Evolutionary conservation across 2,113 vertebrate species (phyloP).

Genomic region (Sylvia atricapilla): DNA sequence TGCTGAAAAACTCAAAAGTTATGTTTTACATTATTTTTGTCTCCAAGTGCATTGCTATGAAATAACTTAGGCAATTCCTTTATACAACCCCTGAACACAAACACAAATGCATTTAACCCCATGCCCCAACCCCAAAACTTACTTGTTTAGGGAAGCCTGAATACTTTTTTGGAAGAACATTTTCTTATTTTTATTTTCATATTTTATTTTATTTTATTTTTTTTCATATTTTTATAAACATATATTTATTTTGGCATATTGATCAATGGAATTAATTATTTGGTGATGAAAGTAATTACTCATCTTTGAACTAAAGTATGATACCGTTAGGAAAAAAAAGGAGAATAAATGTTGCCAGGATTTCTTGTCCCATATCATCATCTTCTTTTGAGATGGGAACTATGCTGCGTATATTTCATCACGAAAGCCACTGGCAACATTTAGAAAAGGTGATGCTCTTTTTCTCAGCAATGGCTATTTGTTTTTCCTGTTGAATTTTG

Average conservation of each 20-base stretch:
- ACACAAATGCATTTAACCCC: accelerated
- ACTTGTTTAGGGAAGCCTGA: neutral
- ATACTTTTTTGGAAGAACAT: neutral
- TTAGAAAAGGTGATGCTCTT: neutral
- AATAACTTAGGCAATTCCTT: neutral
- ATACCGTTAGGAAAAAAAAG: neutral
- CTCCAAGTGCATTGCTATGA: neutral
- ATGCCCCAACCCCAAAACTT: neutral
- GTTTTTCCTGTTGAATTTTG: neutral
- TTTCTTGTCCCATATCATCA: neutral
- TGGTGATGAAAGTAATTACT: neutral
- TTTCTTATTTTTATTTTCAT: neutral
- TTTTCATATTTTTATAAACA: too few relatives aligned
- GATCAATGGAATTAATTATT: neutral
- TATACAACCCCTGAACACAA: neutral
- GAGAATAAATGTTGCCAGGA: neutral
- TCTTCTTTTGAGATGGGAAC: neutral
- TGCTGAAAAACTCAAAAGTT: neutral
- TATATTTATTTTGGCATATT: neutral
- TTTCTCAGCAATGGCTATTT: neutral
- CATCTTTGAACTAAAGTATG: neutral
- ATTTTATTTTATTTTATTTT: too few relatives aligned
- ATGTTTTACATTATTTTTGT: neutral
- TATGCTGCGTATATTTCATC: neutral
- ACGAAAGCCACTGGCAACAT: neutral